Conservation (phyloP, 2,113 vertebrate species). For the human (Homo sapiens) region DNA sequence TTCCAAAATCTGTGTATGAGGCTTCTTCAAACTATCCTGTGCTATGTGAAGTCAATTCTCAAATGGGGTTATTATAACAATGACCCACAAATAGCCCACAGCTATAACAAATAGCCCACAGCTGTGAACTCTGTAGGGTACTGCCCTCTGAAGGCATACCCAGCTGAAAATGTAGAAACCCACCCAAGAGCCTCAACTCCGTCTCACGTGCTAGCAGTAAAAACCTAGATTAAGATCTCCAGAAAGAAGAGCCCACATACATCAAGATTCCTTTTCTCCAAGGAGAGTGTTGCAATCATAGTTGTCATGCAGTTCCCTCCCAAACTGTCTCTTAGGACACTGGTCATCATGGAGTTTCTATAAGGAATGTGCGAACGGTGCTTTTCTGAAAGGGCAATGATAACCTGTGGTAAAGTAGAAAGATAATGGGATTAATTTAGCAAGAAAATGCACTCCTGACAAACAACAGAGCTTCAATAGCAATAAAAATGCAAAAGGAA, state of each 20-base stretch:
- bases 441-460: not conserved
- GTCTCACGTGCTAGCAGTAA: not conserved
- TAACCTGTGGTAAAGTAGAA: conserved; percentile 87
- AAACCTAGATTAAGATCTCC: not conserved
- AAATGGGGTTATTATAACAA: not conserved
- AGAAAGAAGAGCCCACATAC: conserved; percentile 80
- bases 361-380: conserved; percentile 96
- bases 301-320: conserved; percentile 98
- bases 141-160: too few species aligned
- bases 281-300: conserved; percentile 94
- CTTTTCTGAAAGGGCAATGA: conserved; percentile 96
- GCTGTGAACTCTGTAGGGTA: not conserved
- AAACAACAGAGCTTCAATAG: not conserved
- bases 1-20: not conserved
- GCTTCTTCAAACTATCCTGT: not conserved
- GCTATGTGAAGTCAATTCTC: not conserved
- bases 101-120: not conserved
- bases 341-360: conserved; percentile 98
- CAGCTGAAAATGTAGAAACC: not conserved
- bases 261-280: conserved; percentile 93
- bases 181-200: not conserved
- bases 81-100: not conserved
- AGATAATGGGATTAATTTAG: not conserved
- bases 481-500: not conserved
- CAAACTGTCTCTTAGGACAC: conserved; percentile 96